Evolutionary conservation across 37 sponge, comb jelly and placozoan species (phyloP), one percentile per base, ranked within the genome.

Genomic region (Ianthella basta): DNA sequence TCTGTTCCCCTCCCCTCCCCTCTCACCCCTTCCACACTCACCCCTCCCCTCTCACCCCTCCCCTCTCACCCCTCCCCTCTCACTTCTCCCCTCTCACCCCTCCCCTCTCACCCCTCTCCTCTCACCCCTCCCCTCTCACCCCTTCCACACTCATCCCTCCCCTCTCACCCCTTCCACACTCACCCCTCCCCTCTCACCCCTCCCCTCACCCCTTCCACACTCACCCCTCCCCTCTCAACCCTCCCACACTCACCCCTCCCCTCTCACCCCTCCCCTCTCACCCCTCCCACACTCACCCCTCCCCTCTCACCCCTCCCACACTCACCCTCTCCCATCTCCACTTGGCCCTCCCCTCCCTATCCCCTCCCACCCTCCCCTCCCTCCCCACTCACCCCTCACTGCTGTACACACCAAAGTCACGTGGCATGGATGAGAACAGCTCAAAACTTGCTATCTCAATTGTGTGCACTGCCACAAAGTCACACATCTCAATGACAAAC

Each of bases 401-500:
- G 53, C 59, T 86, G 77, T 75, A 92, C 23, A 97, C 87, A 5
- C 75, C 57, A 79, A 97, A 95, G 66, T 68, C 82, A 73, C 95
- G 61, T 0, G 96, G 97, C n/a, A 89, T 84, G 27, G 97, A 97
- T 13, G 95, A 92, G 81, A 97, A 97, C 38, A 97, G 92, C 80
- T 97, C 97, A 80, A 95, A 91, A 41, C 83, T 88, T 16, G 93
- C 93, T 13, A 97, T 86, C 87, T 95, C 95, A 12, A 97, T 50
- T 12, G 85, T 87, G 15, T 85, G 85, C 0, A 97, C 86, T 4
- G 59, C 77, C 18, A 97, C 87, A 25, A 87, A 32, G 53, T 97
- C 95, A 88, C 97, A 97, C 37, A 97, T 91, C 78, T 97, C 92
- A 0, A 97, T 85, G 1, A 93, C 81, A 69, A 96, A 96, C 91